Evolutionary conservation across 1,140 invertebrate species (phyloP), one percentile per base, ranked within the genome.

Genomic region (Ceratoteleas bidentatus): DNA sequence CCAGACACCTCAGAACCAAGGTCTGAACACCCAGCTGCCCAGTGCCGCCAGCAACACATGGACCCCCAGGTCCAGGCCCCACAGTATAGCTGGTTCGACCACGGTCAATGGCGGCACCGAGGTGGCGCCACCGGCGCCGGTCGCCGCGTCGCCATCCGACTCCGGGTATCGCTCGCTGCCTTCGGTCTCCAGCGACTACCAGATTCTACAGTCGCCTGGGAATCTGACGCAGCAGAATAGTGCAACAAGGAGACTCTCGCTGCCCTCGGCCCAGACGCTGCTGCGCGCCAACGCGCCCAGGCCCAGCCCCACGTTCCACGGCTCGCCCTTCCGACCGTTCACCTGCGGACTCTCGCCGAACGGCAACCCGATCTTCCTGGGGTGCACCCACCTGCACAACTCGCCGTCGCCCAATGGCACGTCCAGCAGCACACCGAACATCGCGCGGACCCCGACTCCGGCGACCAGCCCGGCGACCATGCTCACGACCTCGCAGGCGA

Each of bases 241-340:
- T 38, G 86, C 88, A 4, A 73, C 81, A 10, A 83, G 90, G 9
- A 86, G 91, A 49, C 74, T 91, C 0, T 92, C 91, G 0, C 62
- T 92, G 40, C 91, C 91, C 6, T 90, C 91, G 8, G 88, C 89
- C 10, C 91, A 91, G 60, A 83, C 83, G 6, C 16, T 90, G 8
- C 79, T 91, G 0, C 85, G 91, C 0, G 88, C 90, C 3, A 90
- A 88, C 53, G 90, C 87, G 0, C 93, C 93, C 0, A 92, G 93
- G 69, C 91, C 93, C 0, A 94, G 93, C 57, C 93, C 93, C 0
- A 94, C 94, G 0, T 94, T 94, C 85, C 93, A 94, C 82, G 93
- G 94, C 0, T 87, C 93, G 9, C 93, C 93, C 5, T 92, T 92
- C 53, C 86, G 88, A 34, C 92, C 92, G 0, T 92, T 92, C 52